Evolutionary conservation across 2,797 vertebrate species (phyloP), one percentile per base, ranked within the genome.

Genomic region (Tamandua tetradactyla): DNA sequence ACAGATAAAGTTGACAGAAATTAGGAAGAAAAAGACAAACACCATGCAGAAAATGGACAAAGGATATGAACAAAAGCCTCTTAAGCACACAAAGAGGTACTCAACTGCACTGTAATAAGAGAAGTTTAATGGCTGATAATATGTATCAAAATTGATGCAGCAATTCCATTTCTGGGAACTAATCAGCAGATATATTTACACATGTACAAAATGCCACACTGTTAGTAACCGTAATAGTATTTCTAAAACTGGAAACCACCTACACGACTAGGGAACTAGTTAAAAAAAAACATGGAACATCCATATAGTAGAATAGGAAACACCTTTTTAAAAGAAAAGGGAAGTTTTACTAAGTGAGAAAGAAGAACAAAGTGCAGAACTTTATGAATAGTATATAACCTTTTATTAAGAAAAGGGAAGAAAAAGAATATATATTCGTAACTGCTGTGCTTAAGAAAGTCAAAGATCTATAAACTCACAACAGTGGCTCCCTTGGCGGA

Each of bases 151-250:
- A 71, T 5, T 1, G 4, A 25, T 5, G 37, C 44, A 22, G 44
- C 32, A 61, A 17, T 25, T 40, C 25, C 4, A 5, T 1, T 5
- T 15, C 44, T 7, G 57, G 66, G 79, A 49, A n/a, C 27, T 23
- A 23, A 32, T 6, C 49, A 72, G 3, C 42, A 37, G 4, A 11
- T 0, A n/a, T 25, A 30, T 5, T 0, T 32, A 37, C 37, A 30
- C 7, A 0, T 0, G 2, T 17, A 7, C 15, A 17, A 42, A 2
- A 23, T 6, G 3, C 7, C 4, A 35, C 7, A 49, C 3, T 1
- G 20, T 2, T 15, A 13, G 12, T 27, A 37, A 8, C 3, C 2
- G 1, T 32, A 20, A 3, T 11, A 30, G 52, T 25, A 30, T 35
- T 32, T 18, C 13, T 4, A 25, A 14, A 64, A 68, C 1, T 8